phyloP scores from a whole-genome alignment of 2,797 vertebrate species.

The Spheniscus humboldti region DNA sequence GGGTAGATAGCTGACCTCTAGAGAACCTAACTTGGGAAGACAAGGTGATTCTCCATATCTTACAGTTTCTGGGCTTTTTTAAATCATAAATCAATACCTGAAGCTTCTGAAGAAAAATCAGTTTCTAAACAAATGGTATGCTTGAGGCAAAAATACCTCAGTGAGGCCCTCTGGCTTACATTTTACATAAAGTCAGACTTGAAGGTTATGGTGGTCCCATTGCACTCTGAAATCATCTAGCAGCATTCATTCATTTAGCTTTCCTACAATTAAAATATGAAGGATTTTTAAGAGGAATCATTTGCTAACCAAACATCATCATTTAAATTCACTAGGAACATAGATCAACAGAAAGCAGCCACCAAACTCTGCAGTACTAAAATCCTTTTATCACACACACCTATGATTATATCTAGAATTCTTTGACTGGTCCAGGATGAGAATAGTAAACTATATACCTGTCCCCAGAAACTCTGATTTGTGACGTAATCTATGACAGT shows the following conservation, averaged over 20 bases:
- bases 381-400: background rate
- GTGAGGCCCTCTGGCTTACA: rapidly evolving
- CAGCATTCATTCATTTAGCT: background rate
- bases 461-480: background rate
- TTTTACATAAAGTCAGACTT: background rate
- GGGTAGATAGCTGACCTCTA: background rate
- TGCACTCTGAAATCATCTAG: background rate
- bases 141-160: background rate
- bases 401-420: background rate
- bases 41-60: background rate
- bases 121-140: background rate
- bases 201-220: background rate
- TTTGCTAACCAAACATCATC: background rate
- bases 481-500: background rate
- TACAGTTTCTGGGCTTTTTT: background rate
- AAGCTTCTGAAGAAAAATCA: background rate
- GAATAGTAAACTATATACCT: background rate
- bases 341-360: background rate
- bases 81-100: background rate
- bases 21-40: background rate
- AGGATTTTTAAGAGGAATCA: background rate
- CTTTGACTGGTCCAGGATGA: background rate
- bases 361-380: background rate
- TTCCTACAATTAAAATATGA: background rate
- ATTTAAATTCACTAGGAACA: background rate